Evolutionary conservation across 2,888 invertebrate species (phyloP), one percentile per base, ranked within the genome.

Genomic region (Empis livida): DNA sequence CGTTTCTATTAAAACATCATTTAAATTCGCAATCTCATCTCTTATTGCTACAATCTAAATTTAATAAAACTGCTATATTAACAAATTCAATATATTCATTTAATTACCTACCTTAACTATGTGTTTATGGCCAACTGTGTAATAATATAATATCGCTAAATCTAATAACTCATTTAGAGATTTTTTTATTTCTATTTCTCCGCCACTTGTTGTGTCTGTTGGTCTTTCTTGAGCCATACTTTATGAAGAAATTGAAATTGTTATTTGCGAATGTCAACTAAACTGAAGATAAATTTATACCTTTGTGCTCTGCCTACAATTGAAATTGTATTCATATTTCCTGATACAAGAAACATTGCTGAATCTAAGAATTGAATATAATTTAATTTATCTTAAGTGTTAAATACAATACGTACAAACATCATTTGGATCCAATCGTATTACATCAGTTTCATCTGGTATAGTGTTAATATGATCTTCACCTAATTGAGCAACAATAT

Each of bases 101-200:
- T 40, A 39, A 27, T n/a, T 30, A 38, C 46, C 44, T 38, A 62
- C 62, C 57, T 63, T 70, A 2, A 69, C 60, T 41, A 70, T 61
- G 53, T 70, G 67, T 52, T 70, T 70, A 47, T 69, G 67, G 0
- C 68, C 70, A 11, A 68, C 63, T 8, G 64, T 64, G 44, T 68
- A 68, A 49, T 68, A 70, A 45, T 65, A 68, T 6, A 70, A 56
- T 10, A 67, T 53, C 38, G 61, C 59, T 43, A 67, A 57, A 48
- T 70, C 70, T 43, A 68, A 50, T 23, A 70, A 49, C 39, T 69
- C 68, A 35, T 59, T 61, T 3, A 70, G 49, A 3, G 68, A 65
- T 23, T 57, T 48, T 38, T 63, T 60, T 3, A 49, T 43, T 10
- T 51, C 52, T 1, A 55, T 48, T 52, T 63, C 64, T 10, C 67